Conservation (phyloP, 2,888 invertebrate species). For the Neoascia interrupta region DNA sequence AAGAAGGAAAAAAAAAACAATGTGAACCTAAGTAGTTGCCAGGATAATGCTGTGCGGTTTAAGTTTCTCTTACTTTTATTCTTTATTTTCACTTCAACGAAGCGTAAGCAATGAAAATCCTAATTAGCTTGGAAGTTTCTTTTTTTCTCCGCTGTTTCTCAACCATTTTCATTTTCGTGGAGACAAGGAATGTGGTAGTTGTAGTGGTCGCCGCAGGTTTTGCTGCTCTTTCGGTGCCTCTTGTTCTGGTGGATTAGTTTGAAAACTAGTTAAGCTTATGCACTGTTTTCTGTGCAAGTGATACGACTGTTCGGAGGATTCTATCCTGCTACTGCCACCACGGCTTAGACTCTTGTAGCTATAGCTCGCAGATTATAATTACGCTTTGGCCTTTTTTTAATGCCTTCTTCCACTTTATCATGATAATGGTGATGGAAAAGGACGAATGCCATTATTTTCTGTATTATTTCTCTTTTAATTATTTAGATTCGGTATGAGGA, state of each 20-base stretch:
- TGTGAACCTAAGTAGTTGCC: conserved; percentile 30
- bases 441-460: conserved; percentile 40
- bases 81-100: conserved; percentile 62
- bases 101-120: conserved; percentile 67
- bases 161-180: neutral
- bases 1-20: conserved; percentile 26
- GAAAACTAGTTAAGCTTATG: conserved; percentile 69
- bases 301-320: conserved; percentile 24
- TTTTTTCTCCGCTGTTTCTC: conserved; percentile 7
- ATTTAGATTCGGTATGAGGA: conserved; percentile 12
- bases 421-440: conserved; percentile 33
- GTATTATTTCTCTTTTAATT: conserved; percentile 62
- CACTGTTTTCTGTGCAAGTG: neutral
- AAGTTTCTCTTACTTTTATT: conserved; percentile 44
- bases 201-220: neutral
- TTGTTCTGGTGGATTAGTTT: conserved; percentile 55
- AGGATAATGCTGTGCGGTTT: conserved; percentile 59
- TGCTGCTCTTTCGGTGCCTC: conserved; percentile 11
- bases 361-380: conserved; percentile 70
- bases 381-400: conserved; percentile 39
- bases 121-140: conserved; percentile 57
- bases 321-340: conserved; percentile 37
- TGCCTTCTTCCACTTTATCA: conserved; percentile 32
- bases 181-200: neutral
- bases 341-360: conserved; percentile 51